phyloP scores from a whole-genome alignment of 2,113 vertebrate genomes.

The Sakesphorus luctuosus region DNA sequence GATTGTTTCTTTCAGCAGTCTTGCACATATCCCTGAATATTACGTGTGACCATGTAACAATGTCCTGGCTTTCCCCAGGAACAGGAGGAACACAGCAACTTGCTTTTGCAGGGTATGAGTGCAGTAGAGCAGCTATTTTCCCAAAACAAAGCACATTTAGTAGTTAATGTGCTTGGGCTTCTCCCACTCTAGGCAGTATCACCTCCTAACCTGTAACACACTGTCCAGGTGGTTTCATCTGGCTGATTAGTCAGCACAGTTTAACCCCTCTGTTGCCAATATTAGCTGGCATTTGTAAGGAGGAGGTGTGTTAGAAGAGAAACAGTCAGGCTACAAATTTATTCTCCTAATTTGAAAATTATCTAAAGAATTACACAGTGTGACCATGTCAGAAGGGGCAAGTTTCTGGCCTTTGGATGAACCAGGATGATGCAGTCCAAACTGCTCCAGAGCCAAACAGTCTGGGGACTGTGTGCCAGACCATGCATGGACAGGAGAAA shows the following conservation, averaged over 20 bases:
- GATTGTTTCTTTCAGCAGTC: neutral
- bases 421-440: neutral
- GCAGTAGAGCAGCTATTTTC: neutral
- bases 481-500: neutral
- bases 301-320: neutral
- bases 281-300: neutral
- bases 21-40: neutral
- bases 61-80: neutral
- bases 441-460: neutral
- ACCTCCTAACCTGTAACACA: neutral
- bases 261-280: neutral
- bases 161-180: neutral
- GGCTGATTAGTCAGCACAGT: neutral
- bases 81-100: neutral
- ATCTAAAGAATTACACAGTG: rapidly evolving
- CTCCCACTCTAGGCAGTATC: neutral
- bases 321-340: neutral
- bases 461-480: neutral
- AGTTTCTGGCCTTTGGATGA: neutral
- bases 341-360: neutral
- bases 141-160: neutral
- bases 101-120: neutral
- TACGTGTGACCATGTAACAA: neutral
- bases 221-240: neutral
- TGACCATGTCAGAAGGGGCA: neutral